Percentiles rank a stretch among this genome's conserved stretches.
Evolutionary conservation across 1,140 invertebrate genomes (phyloP).

Genomic region (Gonatopus flavifemur): DNA sequence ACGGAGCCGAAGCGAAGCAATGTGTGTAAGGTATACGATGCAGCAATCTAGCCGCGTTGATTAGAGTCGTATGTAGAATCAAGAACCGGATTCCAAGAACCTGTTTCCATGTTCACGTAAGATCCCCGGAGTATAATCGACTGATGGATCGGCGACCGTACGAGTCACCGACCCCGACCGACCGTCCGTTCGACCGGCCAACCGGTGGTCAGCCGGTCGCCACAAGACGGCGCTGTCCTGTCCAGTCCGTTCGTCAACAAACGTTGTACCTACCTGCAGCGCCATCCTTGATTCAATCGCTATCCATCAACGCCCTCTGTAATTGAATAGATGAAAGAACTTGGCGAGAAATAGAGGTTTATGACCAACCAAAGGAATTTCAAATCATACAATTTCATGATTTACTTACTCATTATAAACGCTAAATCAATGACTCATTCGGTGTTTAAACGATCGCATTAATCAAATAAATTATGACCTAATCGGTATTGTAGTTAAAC

Average conservation of each 20-base stretch:
- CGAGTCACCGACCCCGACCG: conserved; percentile 57
- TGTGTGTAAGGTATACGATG: conserved; percentile 41
- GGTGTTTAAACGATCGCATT: no score
- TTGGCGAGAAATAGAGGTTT: no score
- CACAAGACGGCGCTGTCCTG: not conserved
- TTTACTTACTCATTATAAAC: no score
- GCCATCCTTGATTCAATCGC: no score
- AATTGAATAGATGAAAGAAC: no score
- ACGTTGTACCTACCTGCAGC: no score
- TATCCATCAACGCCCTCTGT: no score
- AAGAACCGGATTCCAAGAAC: conserved; percentile 61
- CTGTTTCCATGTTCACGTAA: conserved; percentile 61
- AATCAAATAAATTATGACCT: no score
- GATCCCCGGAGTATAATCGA: conserved; percentile 60
- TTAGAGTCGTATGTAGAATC: conserved; percentile 61
- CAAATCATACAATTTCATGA: no score
- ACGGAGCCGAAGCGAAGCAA: conserved; percentile 13
- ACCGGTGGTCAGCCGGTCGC: not conserved
- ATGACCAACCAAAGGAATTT: no score
- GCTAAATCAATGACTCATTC: no score
- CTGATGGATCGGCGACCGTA: conserved; percentile 60
- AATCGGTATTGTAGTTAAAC: no score
- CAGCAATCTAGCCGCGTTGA: conserved; percentile 61
- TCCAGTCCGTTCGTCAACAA: not conserved
- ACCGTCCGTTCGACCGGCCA: conserved; percentile 28